phyloP scores from a whole-genome alignment of 2,113 vertebrate genomes.

The Synchiropus splendidus region DNA sequence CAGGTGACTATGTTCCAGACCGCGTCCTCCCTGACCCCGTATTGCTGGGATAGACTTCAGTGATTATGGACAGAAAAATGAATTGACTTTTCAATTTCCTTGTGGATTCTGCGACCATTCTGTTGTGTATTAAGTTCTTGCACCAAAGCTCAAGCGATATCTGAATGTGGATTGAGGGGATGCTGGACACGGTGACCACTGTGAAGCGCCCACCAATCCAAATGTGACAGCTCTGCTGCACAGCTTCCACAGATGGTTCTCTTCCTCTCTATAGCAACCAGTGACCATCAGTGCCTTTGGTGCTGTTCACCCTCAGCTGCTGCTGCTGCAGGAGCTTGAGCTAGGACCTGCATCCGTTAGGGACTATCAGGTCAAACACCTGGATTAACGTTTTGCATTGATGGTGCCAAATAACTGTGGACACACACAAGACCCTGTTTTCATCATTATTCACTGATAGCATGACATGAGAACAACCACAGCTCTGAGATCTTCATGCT shows the following conservation, averaged over 20 bases:
- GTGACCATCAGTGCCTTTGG: too few species aligned
- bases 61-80: neutral
- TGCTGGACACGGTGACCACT: conserved; percentile 47
- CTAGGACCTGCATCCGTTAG: neutral
- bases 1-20: neutral
- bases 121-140: conserved; percentile 25
- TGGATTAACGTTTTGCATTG: conserved; percentile 11
- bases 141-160: conserved; percentile 7
- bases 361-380: too few species aligned
- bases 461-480: too few species aligned
- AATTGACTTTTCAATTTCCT: neutral
- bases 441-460: too few species aligned
- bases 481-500: too few species aligned
- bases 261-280: neutral
- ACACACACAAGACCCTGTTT: conserved; percentile 4
- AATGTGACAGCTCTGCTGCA: neutral
- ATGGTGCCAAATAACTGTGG: conserved; percentile 46
- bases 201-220: conserved; percentile 16
- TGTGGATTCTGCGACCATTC: too few species aligned
- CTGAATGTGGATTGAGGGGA: conserved; percentile 25
- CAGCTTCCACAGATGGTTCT: conserved; percentile 57
- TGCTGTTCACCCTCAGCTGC: neutral
- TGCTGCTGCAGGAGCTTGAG: conserved; percentile 7
- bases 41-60: too few species aligned
- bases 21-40: too few species aligned